phyloP scores from a whole-genome alignment of 2,888 invertebrate species.

The Athalia rosae region DNA sequence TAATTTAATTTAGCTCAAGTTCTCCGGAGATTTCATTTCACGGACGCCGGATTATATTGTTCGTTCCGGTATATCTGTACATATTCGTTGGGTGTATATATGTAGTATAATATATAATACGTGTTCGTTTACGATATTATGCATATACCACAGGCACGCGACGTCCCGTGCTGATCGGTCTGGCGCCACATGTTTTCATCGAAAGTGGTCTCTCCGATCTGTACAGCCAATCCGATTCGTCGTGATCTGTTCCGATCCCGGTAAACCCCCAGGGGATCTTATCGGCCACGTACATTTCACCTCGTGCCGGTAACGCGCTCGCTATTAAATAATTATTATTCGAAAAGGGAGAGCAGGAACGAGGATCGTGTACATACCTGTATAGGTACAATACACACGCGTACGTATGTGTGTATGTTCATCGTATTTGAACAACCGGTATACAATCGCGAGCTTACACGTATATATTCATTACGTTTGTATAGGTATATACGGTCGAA shows the following conservation, averaged over 20 bases:
- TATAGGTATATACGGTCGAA: too few relatives aligned
- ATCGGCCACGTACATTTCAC: constrained; percentile 58
- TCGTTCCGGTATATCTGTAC: neutral
- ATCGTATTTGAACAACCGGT: too few relatives aligned
- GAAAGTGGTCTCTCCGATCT: constrained; percentile 13
- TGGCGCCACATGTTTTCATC: constrained; percentile 39
- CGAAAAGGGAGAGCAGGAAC: constrained; percentile 67
- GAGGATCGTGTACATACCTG: constrained; percentile 53
- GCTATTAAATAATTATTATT: constrained; percentile 72
- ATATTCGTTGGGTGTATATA: too few relatives aligned
- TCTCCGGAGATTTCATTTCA: constrained; percentile 22
- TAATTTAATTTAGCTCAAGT: constrained; percentile 10
- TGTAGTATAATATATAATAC: too few relatives aligned
- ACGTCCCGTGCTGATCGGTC: too few relatives aligned
- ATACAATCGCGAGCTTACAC: too few relatives aligned
- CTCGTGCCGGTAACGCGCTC: constrained; percentile 44
- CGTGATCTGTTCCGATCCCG: neutral
- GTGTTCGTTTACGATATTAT: too few relatives aligned
- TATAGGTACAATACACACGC: too few relatives aligned
- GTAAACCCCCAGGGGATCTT: neutral
- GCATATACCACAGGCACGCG: too few relatives aligned
- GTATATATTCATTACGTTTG: too few relatives aligned
- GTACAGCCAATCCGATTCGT: too few relatives aligned
- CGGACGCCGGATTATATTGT: constrained; percentile 6
- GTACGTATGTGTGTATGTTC: too few relatives aligned